phyloP scores from a whole-genome alignment of 2,888 invertebrate species.

The Cantharis flavilabris region DNA sequence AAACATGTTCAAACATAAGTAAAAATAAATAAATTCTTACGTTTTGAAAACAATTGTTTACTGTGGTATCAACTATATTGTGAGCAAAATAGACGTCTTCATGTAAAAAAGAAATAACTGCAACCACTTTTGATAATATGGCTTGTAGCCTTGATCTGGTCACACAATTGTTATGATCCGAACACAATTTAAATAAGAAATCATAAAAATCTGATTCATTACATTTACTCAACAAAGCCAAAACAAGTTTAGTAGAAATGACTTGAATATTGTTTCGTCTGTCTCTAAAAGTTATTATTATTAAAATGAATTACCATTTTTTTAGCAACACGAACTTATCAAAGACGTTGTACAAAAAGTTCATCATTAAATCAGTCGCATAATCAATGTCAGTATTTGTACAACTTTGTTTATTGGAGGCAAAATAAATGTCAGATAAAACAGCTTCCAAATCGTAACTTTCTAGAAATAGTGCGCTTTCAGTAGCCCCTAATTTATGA shows the following conservation, averaged over 20 bases:
- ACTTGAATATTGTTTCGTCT: constrained; percentile 67
- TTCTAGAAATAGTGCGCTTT: constrained; percentile 69
- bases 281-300: constrained; percentile 64
- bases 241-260: constrained; percentile 68
- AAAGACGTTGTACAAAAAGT: constrained; percentile 69
- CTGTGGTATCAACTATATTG: constrained; percentile 65
- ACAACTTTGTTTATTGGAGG: constrained; percentile 68
- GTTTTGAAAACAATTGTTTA: constrained; percentile 75
- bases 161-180: constrained; percentile 77
- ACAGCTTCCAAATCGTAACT: constrained; percentile 73
- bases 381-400: constrained; percentile 66
- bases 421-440: constrained; percentile 74
- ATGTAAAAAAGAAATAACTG: constrained; percentile 65
- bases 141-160: constrained; percentile 66
- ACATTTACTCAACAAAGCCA: constrained; percentile 70
- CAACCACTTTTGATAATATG: constrained; percentile 65
- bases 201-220: constrained; percentile 66
- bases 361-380: constrained; percentile 67
- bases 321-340: constrained; percentile 59
- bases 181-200: constrained; percentile 71
- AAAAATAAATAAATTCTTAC: constrained; percentile 71
- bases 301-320: constrained; percentile 31
- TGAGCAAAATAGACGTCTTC: constrained; percentile 66
- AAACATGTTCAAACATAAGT: constrained; percentile 55
- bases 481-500: constrained; percentile 70